Base-by-base conservation (phyloP, 2,888 invertebrate species). In the Caenorhabditis sp. region DNA sequence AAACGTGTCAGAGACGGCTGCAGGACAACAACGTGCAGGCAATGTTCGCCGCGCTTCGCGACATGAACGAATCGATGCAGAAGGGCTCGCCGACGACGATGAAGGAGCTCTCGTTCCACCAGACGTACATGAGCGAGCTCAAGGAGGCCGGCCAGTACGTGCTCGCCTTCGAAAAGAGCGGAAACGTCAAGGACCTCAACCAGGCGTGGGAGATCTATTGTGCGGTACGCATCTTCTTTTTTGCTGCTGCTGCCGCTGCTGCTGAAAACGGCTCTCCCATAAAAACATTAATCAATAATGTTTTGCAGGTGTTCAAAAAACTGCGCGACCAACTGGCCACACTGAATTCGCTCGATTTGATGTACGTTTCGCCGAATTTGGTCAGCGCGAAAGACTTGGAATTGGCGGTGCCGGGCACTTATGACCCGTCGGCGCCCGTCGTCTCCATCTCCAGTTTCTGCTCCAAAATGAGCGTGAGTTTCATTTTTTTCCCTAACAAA, bases 201-300 rank as follows among this genome's bases (percentile, higher is more conserved):
- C 82, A 82, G 89, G 99, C 99, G 2, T 99, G 99, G 99, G 98
- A 99, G 89, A 92, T 97, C 37, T 99, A 99, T 91, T 99, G 99
- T 91, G 95, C 96, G 22, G 82, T 82, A 9, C n/a, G n/a, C n/a
- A n/a, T n/a, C n/a, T n/a, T n/a, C n/a, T n/a, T n/a, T n/a, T n/a
- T n/a, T n/a, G n/a, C n/a, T n/a, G n/a, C n/a, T n/a, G n/a, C n/a
- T n/a, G n/a, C n/a, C 30, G 15, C 9, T 46, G 8, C 26, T 9
- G 46, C 13, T 24, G 5, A 24, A 32, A 13, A n/a, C 15, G n/a
- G 20, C 2, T 11, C 8, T 46, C 7, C n/a, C 13, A 3, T 6
- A 24, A 8, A 24, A 6, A 46, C 4, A 13, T n/a, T 11, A 4
- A 15, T 13, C 17, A 20, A 30, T 2, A 11, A 22, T 35, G 20